Percentiles rank a stretch among this genome's conserved stretches.
Conservation (phyloP, 1,140 invertebrate species). For the Diabrotica virgifera region DNA sequence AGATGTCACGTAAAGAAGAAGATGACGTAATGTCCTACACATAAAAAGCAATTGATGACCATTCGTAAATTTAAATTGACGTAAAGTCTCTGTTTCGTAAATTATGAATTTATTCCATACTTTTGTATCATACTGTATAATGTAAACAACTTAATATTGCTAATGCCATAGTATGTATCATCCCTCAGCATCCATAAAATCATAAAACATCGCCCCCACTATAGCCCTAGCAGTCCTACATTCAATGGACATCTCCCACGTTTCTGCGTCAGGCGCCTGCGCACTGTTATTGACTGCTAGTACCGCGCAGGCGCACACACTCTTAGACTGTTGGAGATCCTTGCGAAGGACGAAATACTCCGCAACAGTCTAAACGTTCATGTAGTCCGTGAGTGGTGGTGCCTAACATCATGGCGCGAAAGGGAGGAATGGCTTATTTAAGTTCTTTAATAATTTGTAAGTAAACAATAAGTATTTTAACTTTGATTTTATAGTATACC, state of each 20-base stretch:
- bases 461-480: slow-evolving; percentile 19
- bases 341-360: slow-evolving; percentile 6
- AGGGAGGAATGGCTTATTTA: slow-evolving; percentile 31
- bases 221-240: background rate
- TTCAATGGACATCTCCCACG: slow-evolving; percentile 36
- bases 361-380: slow-evolving; percentile 30
- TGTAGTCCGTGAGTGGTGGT: slow-evolving; percentile 28
- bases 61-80: no score
- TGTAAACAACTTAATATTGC: no score
- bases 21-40: no score
- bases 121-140: no score
- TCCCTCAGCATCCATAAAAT: no score
- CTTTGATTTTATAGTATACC: no score
- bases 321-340: slow-evolving; percentile 24
- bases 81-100: no score
- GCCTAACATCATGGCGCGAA: slow-evolving; percentile 29
- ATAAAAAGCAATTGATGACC: no score
- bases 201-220: no score
- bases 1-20: no score
- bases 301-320: slow-evolving; percentile 26
- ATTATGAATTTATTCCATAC: no score
- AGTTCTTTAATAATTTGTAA: slow-evolving; percentile 36
- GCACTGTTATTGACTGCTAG: slow-evolving; percentile 32
- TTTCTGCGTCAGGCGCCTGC: slow-evolving; percentile 25
- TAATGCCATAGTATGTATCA: no score